Evolutionary conservation across 2,888 invertebrate species (phyloP).

Genomic region (Eulithis testata): DNA sequence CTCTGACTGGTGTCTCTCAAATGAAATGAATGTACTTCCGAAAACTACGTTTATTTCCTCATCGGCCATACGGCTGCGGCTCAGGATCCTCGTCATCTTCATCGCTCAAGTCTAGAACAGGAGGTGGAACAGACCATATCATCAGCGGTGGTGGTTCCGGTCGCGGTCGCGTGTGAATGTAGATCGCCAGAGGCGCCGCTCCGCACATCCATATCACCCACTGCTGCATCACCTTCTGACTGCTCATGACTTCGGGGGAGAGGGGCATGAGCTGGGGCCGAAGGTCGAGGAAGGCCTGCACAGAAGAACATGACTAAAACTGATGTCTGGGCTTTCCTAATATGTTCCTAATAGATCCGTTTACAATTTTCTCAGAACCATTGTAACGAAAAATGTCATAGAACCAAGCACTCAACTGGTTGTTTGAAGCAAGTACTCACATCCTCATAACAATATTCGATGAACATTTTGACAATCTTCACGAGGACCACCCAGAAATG

Average conservation of each 20-base stretch:
- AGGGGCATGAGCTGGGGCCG: constrained; percentile 36
- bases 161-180: constrained; percentile 65
- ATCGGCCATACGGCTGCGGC: constrained; percentile 13
- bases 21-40: neutral
- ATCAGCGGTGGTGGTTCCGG: constrained; percentile 66
- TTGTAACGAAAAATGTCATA: neutral
- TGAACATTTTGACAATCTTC: constrained; percentile 58
- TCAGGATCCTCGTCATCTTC: constrained; percentile 28
- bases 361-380: neutral
- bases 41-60: constrained; percentile 13
- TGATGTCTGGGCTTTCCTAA: neutral
- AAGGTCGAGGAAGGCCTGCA: constrained; percentile 26
- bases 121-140: constrained; percentile 65
- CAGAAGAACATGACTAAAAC: neutral
- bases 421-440: constrained; percentile 45
- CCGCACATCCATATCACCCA: constrained; percentile 71
- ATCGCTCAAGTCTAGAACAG: constrained; percentile 2
- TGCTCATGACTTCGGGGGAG: constrained; percentile 50
- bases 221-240: constrained; percentile 64
- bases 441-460: constrained; percentile 65
- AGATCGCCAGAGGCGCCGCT: constrained; percentile 60
- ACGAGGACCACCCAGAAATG: constrained; percentile 74
- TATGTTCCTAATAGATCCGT: neutral
- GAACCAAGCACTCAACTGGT: too few species aligned
- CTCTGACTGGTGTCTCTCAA: neutral